Base-by-base conservation (phyloP, 2,113 vertebrate genomes). In the Cromileptes altivelis region DNA sequence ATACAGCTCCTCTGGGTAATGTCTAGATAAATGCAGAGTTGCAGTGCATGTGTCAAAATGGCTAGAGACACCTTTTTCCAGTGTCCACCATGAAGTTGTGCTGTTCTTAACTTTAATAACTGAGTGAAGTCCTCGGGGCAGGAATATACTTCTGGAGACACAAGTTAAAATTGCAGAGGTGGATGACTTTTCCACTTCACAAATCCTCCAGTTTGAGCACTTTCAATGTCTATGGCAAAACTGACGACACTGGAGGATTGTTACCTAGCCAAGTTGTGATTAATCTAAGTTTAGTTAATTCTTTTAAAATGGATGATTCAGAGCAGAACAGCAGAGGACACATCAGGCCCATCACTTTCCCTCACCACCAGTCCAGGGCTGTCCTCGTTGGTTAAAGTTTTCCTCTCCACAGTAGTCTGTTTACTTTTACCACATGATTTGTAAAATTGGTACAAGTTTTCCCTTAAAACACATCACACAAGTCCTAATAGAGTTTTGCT, bases 261-360 rank as follows among this genome's bases (percentile, higher is more conserved):
- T 45, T 55, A 25, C 3, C 1, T 3, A 13, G 30, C 67, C 30
- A 53, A n/a, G 19, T 37, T 50, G 30, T 45, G 45, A 52, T 63
- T 64, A 17, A 40, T 77, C 25, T 15, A 19, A 61, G 4, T 62
- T n/a, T 25, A 23, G 17, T 68, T 4, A 25, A 57, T 57, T 74
- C 14, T 73, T 30, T 57, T 58, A 2, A 67, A 74, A 60, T 58
- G 14, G 25, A 62, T 75, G 47, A 78, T 65, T 81, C 40, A 61
- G 21, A 83, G 3, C 30, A 62, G 37, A 11, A 42, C 50, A 76
- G 33, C 17, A 19, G 47, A 80, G 63, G 52, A 55, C 70, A 55
- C 27, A 70, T 65, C 45, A 18, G 25, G 10, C 21, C 49, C 30
- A n/a, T 79, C 50, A 14, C 14, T 40, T 53, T 25, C 13, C 30